phyloP scores from a whole-genome alignment of 2,888 invertebrate species.

The Drosophila formosana region DNA sequence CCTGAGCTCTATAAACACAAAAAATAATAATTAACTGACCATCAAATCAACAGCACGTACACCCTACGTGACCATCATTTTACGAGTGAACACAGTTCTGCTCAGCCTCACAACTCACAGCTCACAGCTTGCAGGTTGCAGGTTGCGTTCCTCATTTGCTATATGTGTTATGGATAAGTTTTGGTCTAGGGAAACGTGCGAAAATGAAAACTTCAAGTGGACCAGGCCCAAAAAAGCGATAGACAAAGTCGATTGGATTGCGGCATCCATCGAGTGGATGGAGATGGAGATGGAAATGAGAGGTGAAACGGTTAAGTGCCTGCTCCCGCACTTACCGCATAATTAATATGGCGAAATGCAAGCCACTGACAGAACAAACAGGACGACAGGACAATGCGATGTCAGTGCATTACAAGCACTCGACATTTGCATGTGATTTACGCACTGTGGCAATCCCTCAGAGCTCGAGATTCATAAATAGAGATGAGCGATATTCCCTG shows the following conservation, averaged over 20 bases:
- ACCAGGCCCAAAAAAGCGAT: conserved; percentile 55
- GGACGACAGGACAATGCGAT: conserved; percentile 46
- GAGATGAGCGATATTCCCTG: conserved; percentile 26
- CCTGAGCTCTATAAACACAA: conserved; percentile 73
- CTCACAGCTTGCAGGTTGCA: conserved; percentile 20
- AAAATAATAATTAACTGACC: conserved; percentile 83
- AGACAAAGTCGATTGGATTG: conserved; percentile 61
- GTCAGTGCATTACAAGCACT: conserved; percentile 71
- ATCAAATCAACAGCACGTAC: conserved; percentile 86
- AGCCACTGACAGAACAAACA: conserved; percentile 47
- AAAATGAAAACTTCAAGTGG: conserved; percentile 70
- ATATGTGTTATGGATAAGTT: conserved; percentile 61
- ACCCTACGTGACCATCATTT: conserved; percentile 85
- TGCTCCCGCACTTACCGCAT: conserved; percentile 65
- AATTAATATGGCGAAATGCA: conserved; percentile 77
- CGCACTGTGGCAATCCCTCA: conserved; percentile 64
- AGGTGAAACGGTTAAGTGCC: conserved; percentile 55
- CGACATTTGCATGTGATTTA: conserved; percentile 79
- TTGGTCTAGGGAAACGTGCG: conserved; percentile 64
- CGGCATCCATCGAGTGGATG: conserved; percentile 1
- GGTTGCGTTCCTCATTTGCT: conserved; percentile 67
- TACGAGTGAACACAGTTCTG: conserved; percentile 41
- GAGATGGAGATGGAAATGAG: conserved; percentile 20
- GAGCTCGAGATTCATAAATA: background rate
- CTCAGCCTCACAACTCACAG: background rate